A percentile compares a stretch with the other conserved stretches of the same genome.
Conservation (phyloP, 2,797 vertebrate species). For the Cyprinella venusta region DNA sequence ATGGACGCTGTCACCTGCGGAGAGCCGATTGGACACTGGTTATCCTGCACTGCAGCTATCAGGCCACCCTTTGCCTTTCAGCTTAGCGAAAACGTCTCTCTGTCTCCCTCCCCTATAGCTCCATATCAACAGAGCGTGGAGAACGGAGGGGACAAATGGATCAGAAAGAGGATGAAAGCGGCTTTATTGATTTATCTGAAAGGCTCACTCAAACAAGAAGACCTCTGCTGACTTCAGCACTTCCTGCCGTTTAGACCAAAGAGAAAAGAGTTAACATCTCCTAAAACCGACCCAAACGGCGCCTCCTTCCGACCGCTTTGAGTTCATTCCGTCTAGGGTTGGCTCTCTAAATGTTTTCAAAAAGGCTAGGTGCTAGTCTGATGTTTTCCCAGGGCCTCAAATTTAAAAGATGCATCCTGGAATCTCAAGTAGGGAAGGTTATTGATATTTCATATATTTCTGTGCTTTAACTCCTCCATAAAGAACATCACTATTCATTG, state of each 20-base stretch:
- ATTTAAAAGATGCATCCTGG: constrained; percentile 12
- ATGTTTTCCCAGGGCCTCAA: not conserved
- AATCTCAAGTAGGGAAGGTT: constrained; percentile 12
- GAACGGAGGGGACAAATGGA: constrained; percentile 56
- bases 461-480: not conserved
- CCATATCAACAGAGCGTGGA: constrained; percentile 56
- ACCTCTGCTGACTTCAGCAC: constrained; percentile 65
- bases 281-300: constrained; percentile 62
- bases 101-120: constrained; percentile 48
- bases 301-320: constrained; percentile 54
- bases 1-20: constrained; percentile 52
- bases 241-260: constrained; percentile 60
- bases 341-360: constrained; percentile 38
- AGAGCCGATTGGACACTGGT: constrained; percentile 50
- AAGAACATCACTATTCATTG: not conserved
- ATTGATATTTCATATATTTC: not conserved
- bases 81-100: constrained; percentile 52
- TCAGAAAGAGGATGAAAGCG: constrained; percentile 54
- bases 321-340: constrained; percentile 55
- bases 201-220: constrained; percentile 59
- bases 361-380: constrained; percentile 16
- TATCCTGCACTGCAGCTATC: constrained; percentile 60
- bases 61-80: constrained; percentile 61
- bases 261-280: constrained; percentile 60
- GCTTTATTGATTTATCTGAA: constrained; percentile 68